Base-by-base conservation (phyloP, 2,888 invertebrate genomes). In the Anticlea derivata region DNA sequence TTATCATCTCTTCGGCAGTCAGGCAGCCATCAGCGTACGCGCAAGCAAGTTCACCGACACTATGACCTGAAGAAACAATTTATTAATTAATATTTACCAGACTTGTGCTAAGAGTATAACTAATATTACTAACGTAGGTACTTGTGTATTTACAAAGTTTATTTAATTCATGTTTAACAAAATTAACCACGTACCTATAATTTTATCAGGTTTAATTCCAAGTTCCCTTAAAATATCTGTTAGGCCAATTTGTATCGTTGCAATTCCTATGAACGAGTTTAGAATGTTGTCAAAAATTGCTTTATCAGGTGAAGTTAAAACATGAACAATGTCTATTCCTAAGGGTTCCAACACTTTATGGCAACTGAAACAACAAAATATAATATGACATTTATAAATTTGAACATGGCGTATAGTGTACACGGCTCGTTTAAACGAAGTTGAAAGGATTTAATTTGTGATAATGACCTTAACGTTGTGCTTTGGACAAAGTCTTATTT, bases 1-100 rank as follows among this genome's bases (percentile, higher is more conserved):
- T 76, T 40, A 97, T 93, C 83, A 95, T 94, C 81, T 97, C 95
- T 70, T 96, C 95, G 0, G 94, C 92, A 0, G 96, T 95, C 45
- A 97, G 89, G 55, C 95, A 95, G 3, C 31, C 31, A 13, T 31
- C 31, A 13, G 31, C 31, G n/a, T 31, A 31, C 7, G 31, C 31
- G 31, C 31, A 98, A 1, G 95, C 97, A 13, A 98, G 84, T 79
- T 98, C 98, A 23, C 98, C 98, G 0, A 96, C 95, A 39, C 80
- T 80, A 56, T 76, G 76, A 30, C 76, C 76, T 73, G 52, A n/a
- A n/a, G 11, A 30, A 30, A 12, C 11, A 12, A n/a, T n/a, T n/a
- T n/a, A n/a, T n/a, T n/a, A n/a, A n/a, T n/a, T n/a, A n/a, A n/a
- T n/a, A n/a, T n/a, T n/a, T n/a, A n/a, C n/a, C n/a, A n/a, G n/a